Base-by-base conservation (phyloP, 2,113 vertebrate species). In the Dasyprocta punctata region DNA sequence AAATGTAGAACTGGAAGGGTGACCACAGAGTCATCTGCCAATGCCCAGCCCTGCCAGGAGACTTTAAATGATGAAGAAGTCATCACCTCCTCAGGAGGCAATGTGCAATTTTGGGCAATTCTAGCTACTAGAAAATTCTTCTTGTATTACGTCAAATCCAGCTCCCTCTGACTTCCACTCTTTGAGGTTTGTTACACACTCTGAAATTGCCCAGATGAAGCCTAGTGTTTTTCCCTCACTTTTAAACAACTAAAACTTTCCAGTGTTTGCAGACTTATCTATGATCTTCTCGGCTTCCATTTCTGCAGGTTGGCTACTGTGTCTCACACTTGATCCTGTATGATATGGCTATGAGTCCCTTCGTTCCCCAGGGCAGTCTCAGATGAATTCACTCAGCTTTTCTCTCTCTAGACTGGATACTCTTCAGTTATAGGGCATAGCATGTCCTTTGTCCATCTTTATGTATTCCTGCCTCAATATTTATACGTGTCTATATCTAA, bases 121-220 rank as follows among this genome's bases (percentile, higher is more conserved):
- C 24, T 73, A 80, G 47, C 16, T 92, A 86, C 58, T 71, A 54
- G 81, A 69, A 88, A 85, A 96, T 85, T 69, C n/a, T 87, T 86
- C 12, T 52, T 65, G 36, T 3, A 60, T 54, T 75, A 26, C 30
- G 5, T 47, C 38, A 58, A 88, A 67, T 26, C 10, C 38, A 95
- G 0, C 44, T 69, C 13, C 19, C n/a, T 67, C 67, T 3, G 30
- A 69, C 52, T 54, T 73, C 22, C 10, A 89, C 22, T 28, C 38
- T 41, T 0, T 89, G 54, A 60, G 6, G 11, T 82, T 92, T 81
- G 60, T 24, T 90, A 83, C 38, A 13, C 7, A 4, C 28, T 56
- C 56, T 80, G 63, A 77, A 92, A 67, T 47, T 33, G 88, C 10
- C 7, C 30, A 84, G 41, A 92, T 52, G 84, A 82, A 96, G 17